Conservation (phyloP, 2,888 invertebrate genomes). For the Pachymerium ferrugineum region DNA sequence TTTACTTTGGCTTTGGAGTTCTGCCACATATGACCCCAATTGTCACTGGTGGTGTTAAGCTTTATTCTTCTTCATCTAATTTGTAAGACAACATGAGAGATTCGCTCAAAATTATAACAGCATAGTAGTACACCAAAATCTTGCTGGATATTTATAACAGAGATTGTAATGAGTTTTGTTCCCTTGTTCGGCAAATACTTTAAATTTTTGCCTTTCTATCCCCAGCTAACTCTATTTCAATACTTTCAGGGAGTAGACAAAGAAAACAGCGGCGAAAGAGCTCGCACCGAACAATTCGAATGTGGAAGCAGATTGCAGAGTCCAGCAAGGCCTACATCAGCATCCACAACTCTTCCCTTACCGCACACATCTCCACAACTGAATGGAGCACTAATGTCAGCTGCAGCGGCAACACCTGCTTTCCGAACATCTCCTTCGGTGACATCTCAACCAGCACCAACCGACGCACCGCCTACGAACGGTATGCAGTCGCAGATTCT, state of each 20-base stretch:
- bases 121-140: too few species aligned
- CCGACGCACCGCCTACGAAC: constrained; percentile 23
- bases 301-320: neutral
- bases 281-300: neutral
- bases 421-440: neutral
- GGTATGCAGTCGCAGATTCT: constrained; percentile 33
- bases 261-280: constrained; percentile 13
- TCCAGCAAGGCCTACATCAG: neutral
- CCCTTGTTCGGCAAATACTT: too few species aligned
- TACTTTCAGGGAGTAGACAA: constrained; percentile 25
- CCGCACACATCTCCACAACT: constrained; percentile 14
- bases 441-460: neutral
- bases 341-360: neutral
- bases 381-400: constrained; percentile 1
- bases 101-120: too few species aligned
- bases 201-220: too few species aligned
- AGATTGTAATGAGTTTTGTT: too few species aligned
- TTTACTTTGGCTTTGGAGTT: too few species aligned
- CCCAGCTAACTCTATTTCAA: too few species aligned
- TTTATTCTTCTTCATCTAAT: too few species aligned
- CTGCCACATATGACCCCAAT: too few species aligned
- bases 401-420: neutral
- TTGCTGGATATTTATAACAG: too few species aligned
- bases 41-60: too few species aligned
- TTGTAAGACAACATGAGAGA: too few species aligned